Evolutionary conservation across 2,888 invertebrate genomes (phyloP).

Genomic region (Lordiphosa fenestrarum): DNA sequence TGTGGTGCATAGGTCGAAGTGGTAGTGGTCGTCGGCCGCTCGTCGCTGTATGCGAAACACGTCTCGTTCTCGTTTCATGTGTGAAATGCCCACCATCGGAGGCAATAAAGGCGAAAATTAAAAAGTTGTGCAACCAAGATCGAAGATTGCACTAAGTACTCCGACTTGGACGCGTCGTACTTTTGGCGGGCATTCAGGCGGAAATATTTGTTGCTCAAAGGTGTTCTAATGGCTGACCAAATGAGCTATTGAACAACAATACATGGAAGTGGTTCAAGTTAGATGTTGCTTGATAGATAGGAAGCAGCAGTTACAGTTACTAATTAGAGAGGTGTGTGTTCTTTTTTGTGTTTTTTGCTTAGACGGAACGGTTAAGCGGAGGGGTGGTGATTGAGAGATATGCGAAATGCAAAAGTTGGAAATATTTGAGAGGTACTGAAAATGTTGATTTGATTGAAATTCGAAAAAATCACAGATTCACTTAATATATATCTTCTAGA

Average conservation of each 20-base stretch:
- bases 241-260: slow-evolving; percentile 48
- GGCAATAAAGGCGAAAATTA: slow-evolving; percentile 12
- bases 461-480: no score
- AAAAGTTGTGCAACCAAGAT: slow-evolving; percentile 46
- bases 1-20: slow-evolving; percentile 60
- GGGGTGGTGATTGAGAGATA: no score
- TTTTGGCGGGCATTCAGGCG: slow-evolving; percentile 51
- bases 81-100: slow-evolving; percentile 8
- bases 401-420: no score
- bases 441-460: no score
- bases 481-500: no score
- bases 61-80: slow-evolving; percentile 28
- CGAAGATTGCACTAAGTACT: slow-evolving; percentile 55
- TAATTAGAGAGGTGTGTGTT: slow-evolving; percentile 26
- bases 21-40: slow-evolving; percentile 2
- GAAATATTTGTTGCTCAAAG: slow-evolving; percentile 56
- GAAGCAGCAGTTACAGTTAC: slow-evolving; percentile 24
- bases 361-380: no score
- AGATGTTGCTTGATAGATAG: slow-evolving; percentile 17
- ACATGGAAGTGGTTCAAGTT: slow-evolving; percentile 30
- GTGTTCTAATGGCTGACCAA: slow-evolving; percentile 68
- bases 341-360: no score
- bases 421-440: no score
- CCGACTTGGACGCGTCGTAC: neutral
- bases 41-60: slow-evolving; percentile 38